phyloP scores from a whole-genome alignment of 2,888 invertebrate species.

The Hetaerina titia region DNA sequence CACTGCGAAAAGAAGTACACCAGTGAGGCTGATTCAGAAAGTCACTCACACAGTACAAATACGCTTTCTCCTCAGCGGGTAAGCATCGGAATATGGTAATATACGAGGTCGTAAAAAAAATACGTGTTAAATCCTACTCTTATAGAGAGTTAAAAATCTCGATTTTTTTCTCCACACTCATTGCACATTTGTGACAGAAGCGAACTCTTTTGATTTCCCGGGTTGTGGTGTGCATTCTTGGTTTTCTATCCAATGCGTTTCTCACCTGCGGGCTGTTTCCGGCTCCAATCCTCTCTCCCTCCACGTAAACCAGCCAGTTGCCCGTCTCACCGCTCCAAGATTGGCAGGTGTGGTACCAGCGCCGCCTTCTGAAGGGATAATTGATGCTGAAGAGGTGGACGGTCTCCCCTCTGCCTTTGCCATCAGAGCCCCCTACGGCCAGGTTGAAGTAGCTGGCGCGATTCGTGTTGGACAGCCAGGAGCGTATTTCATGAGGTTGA shows the following conservation, averaged over 20 bases:
- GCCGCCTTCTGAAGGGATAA: slow-evolving; percentile 84
- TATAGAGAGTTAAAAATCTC: too few species aligned
- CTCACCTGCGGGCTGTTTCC: slow-evolving; percentile 37
- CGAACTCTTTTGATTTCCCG: too few species aligned
- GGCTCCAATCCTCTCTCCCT: slow-evolving; percentile 88
- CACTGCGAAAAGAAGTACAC: too few species aligned
- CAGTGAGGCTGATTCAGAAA: too few species aligned
- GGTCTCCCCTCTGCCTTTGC: not conserved
- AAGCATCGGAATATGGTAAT: not conserved
- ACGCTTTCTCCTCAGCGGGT: not conserved
- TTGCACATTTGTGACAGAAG: too few species aligned
- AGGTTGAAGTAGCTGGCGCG: slow-evolving; percentile 90
- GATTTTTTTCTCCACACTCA: too few species aligned
- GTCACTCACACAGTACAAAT: too few species aligned
- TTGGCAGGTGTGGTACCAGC: slow-evolving; percentile 92
- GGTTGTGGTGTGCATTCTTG: not conserved
- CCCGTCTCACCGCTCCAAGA: slow-evolving; percentile 94
- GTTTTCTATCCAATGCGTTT: not conserved
- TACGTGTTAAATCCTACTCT: too few species aligned
- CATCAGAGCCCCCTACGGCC: slow-evolving; percentile 85
- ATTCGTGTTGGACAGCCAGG: slow-evolving; percentile 89
- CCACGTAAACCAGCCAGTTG: slow-evolving; percentile 94
- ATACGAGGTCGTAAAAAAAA: not conserved
- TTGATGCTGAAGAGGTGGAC: slow-evolving; percentile 84
- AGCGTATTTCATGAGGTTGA: slow-evolving; percentile 85